phyloP scores from a whole-genome alignment of 2,888 invertebrate species.

The Panzeria rudis region DNA sequence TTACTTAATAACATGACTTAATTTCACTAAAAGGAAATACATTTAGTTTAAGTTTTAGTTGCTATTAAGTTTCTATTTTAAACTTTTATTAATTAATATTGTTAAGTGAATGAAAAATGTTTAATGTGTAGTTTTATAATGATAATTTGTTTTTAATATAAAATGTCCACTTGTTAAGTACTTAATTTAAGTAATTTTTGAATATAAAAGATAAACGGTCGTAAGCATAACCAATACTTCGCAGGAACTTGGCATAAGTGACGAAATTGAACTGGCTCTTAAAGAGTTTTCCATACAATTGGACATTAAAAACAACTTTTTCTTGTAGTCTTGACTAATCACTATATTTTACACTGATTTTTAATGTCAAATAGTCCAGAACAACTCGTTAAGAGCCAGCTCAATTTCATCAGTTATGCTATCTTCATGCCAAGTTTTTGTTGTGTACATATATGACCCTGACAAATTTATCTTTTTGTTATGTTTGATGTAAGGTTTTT shows the following conservation, averaged over 20 bases:
- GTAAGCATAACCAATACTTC: too few relatives aligned
- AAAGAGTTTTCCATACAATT: too few relatives aligned
- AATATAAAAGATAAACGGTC: neutral
- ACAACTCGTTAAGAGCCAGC: too few relatives aligned
- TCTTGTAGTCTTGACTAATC: too few relatives aligned
- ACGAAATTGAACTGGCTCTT: too few relatives aligned
- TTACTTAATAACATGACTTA: conserved; percentile 59
- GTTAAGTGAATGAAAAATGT: neutral
- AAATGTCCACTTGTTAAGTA: conserved; percentile 56
- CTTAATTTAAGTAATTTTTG: conserved; percentile 58
- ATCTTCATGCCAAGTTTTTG: too few relatives aligned
- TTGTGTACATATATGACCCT: too few relatives aligned
- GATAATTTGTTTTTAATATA: conserved; percentile 7
- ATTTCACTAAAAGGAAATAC: neutral
- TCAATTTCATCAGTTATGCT: too few relatives aligned
- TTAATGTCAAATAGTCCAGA: too few relatives aligned
- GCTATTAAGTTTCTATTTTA: conserved; percentile 10
- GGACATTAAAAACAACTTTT: too few relatives aligned
- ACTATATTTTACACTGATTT: too few relatives aligned
- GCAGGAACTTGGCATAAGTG: too few relatives aligned
- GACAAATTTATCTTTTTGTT: conserved; percentile 28
- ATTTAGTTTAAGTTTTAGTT: conserved; percentile 6
- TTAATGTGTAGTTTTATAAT: conserved; percentile 35
- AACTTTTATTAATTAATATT: neutral
- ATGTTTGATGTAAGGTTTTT: conserved; percentile 39